Evolutionary conservation across 2,797 vertebrate species (phyloP), one percentile per base, ranked within the genome.

Genomic region (Argentina silus): DNA sequence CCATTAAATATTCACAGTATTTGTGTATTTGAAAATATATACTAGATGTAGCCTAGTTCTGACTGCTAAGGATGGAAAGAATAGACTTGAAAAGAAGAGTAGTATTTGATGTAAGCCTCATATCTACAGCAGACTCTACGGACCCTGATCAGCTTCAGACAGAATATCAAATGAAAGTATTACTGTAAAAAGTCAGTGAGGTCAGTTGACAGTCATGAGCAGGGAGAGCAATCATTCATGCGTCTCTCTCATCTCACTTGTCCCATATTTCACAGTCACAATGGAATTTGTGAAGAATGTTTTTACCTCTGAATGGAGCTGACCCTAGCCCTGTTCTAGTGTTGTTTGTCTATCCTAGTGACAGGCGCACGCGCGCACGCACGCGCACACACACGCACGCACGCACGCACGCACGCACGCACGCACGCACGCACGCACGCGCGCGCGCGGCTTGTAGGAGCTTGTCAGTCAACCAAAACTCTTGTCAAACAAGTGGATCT

Each of bases 1-100:
- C 86, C 87, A 90, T 92, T 76, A 92, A 92, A 92, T 92, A 92
- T 92, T 92, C 87, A 92, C 70, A 67, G 61, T 88, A 87, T 92
- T 91, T 90, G 85, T 84, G 45, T 86, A 88, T 86, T 89, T 84
- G 81, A 87, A 83, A 81, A 83, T 80, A 17, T 7, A 63, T 56
- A 72, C 70, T 67, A 73, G 79, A 83, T 82, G 76, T 82, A 79
- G 75, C 72, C 71, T 62, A 81, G 79, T 78, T 84, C 57, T 81
- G 74, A 0, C 11, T 23, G 59, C 76, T 53, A 53, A 15, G 78
- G 75, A 56, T 81, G 70, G 3, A 47, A 56, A 64, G 57, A 65
- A 51, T 21, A 21, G 10, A 47, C 17, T 42, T 43, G 1, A 19
- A 14, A 50, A 47, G 66, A 50, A 51, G n/a, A 21, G 60, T 59